These are phyloP conservation scores for Pantherophis alleghaniensis DNA, from an alignment of 2,797 vertebrate genomes.

Conservation along the genomic window DNA sequence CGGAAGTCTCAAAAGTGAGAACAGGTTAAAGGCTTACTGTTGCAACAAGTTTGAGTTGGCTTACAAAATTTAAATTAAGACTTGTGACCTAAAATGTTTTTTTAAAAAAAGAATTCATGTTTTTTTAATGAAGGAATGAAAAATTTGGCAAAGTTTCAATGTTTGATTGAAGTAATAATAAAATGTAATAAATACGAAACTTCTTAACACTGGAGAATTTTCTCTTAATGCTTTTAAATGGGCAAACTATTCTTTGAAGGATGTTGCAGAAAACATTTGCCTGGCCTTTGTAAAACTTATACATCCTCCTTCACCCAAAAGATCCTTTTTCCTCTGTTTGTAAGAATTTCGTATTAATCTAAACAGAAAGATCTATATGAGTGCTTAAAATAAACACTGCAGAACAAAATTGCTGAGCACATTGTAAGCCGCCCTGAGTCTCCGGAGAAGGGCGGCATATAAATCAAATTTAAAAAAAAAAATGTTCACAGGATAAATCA, in stretches of 20 bases:
- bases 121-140: neutral
- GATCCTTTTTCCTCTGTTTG: neutral
- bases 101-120: neutral
- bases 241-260: neutral
- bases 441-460: too few relatives aligned
- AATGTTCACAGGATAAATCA: neutral
- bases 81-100: neutral
- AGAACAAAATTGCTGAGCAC: neutral
- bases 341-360: neutral
- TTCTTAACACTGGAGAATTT: neutral
- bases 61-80: conserved; percentile 10
- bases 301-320: neutral
- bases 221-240: neutral
- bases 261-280: neutral
- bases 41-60: conserved; percentile 8
- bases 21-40: conserved; percentile 38
- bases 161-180: neutral
- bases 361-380: neutral
- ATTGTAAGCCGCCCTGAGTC: too few relatives aligned
- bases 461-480: too few relatives aligned
- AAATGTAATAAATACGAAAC: neutral
- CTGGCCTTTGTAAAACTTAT: neutral
- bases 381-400: neutral
- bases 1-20: neutral
- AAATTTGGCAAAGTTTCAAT: neutral